Conservation (phyloP, 92 coral and sea anemone genomes). For the Diadumene lineata region DNA sequence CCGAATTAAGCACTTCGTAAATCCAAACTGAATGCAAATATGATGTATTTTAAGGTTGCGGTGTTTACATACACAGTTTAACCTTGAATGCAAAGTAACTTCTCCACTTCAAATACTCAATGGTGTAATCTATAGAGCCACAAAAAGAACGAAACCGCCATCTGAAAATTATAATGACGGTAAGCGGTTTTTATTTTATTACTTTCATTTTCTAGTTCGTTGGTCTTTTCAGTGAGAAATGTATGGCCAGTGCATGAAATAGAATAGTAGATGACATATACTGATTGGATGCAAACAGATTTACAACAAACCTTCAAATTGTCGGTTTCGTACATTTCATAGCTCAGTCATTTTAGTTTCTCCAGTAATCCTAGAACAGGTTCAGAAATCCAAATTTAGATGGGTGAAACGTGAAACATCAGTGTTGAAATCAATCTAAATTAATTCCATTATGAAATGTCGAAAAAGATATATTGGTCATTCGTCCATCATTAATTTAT, state of each 20-base stretch:
- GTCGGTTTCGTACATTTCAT: too few relatives aligned
- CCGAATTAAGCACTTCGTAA: not conserved
- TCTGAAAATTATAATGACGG: not conserved
- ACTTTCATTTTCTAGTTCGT: not conserved
- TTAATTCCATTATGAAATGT: too few relatives aligned
- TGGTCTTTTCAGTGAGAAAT: not conserved
- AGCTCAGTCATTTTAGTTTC: too few relatives aligned
- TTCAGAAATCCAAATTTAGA: too few relatives aligned
- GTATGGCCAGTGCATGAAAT: not conserved
- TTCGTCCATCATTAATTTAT: too few relatives aligned
- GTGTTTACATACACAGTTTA: conserved; percentile 2
- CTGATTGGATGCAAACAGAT: too few relatives aligned
- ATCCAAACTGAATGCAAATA: not conserved
- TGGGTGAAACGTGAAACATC: too few relatives aligned
- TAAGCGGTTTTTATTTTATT: not conserved
- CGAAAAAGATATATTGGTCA: too few relatives aligned
- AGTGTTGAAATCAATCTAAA: too few relatives aligned
- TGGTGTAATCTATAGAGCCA: not conserved
- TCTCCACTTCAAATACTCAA: not conserved
- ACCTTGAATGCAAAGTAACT: not conserved
- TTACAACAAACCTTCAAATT: too few relatives aligned
- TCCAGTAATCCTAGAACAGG: too few relatives aligned
- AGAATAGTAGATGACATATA: too few relatives aligned
- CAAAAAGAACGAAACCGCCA: not conserved
- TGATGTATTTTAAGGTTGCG: not conserved